Percentiles rank a stretch among this genome's conserved stretches.
phyloP scores from a whole-genome alignment of 1,140 invertebrate species.

The Drosophila grimshawi region DNA sequence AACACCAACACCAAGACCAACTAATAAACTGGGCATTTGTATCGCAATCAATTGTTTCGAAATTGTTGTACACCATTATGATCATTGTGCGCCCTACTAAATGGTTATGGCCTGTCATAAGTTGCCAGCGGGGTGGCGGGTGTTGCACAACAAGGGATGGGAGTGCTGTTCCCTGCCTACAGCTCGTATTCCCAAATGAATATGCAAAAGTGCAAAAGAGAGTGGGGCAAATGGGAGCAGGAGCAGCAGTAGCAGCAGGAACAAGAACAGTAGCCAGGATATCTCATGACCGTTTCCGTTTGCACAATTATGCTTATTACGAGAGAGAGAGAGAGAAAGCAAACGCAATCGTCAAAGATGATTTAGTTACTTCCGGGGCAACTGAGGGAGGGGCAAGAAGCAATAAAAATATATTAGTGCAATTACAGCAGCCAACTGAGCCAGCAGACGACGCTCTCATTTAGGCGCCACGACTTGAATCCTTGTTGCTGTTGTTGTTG shows the following conservation, averaged over 20 bases:
- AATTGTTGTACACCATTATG: constrained; percentile 81
- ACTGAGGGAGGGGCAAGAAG: constrained; percentile 3
- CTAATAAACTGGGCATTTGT: constrained; percentile 82
- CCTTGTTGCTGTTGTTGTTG: constrained; percentile 7
- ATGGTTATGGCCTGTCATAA: constrained; percentile 83
- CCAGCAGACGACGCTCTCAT: constrained; percentile 56
- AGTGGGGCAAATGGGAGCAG: neutral
- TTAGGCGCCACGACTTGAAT: constrained; percentile 50
- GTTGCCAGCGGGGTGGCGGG: constrained; percentile 56
- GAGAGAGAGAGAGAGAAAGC: constrained; percentile 39
- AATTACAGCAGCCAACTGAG: constrained; percentile 77
- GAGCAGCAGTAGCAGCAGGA: neutral
- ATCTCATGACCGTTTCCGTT: constrained; percentile 79
- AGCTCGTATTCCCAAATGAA: constrained; percentile 75
- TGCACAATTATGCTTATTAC: constrained; percentile 83
- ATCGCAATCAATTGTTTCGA: constrained; percentile 82
- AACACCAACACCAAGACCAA: constrained; percentile 36
- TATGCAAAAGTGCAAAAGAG: constrained; percentile 69
- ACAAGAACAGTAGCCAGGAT: constrained; percentile 44
- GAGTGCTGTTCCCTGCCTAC: constrained; percentile 3
- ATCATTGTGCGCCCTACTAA: constrained; percentile 71
- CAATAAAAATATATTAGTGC: constrained; percentile 84
- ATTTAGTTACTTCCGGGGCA: constrained; percentile 75
- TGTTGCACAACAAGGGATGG: constrained; percentile 9
- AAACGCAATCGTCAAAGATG: constrained; percentile 78